Conservation (phyloP, 2,888 invertebrate genomes). For the Pheosia tremula region DNA sequence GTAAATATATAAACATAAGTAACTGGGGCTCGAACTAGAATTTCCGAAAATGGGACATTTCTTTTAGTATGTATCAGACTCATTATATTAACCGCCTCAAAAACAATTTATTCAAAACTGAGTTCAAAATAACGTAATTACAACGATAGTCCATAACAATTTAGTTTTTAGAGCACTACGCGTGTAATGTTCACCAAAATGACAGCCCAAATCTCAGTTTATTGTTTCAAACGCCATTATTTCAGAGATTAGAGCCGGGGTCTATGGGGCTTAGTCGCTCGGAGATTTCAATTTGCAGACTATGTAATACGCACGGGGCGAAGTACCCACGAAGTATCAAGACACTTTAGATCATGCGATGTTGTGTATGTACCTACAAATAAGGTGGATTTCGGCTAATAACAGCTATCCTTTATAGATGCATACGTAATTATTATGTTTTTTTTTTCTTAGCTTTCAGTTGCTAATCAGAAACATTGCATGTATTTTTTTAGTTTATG, state of each 20-base stretch:
- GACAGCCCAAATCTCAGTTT: slow-evolving; percentile 69
- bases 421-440: too few relatives aligned
- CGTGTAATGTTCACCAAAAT: slow-evolving; percentile 53
- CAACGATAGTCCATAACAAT: slow-evolving; percentile 2
- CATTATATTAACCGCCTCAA: not conserved
- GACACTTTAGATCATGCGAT: slow-evolving; percentile 27
- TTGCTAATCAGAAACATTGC: too few relatives aligned
- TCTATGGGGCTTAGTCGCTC: slow-evolving; percentile 46
- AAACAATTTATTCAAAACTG: not conserved
- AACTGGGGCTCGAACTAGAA: too few relatives aligned
- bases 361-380: slow-evolving; percentile 13
- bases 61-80: too few relatives aligned
- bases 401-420: too few relatives aligned
- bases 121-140: not conserved
- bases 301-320: slow-evolving; percentile 47
- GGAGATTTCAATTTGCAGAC: slow-evolving; percentile 68
- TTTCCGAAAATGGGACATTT: too few relatives aligned
- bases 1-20: too few relatives aligned
- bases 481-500: too few relatives aligned
- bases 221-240: slow-evolving; percentile 71
- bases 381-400: not conserved
- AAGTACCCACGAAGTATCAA: slow-evolving; percentile 37
- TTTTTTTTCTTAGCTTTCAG: too few relatives aligned
- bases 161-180: slow-evolving; percentile 5
- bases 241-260: slow-evolving; percentile 61